Conservation (phyloP, 1,140 invertebrate genomes). For the Drosophila neocordata region DNA sequence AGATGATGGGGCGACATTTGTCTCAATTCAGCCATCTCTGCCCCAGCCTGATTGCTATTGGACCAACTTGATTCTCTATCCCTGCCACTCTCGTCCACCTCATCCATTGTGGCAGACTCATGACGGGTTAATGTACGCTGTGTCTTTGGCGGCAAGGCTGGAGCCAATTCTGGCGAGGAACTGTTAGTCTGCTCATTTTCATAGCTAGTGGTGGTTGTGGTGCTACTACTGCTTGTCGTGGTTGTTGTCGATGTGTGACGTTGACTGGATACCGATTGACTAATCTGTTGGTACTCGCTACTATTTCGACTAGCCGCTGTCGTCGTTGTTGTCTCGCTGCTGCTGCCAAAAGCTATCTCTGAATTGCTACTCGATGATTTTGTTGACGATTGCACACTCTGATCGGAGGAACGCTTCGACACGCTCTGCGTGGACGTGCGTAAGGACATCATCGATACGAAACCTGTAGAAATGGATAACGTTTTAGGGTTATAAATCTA, state of each 20-base stretch:
- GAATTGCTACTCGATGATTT: constrained; percentile 78
- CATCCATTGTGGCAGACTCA: constrained; percentile 86
- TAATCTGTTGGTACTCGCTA: constrained; percentile 52
- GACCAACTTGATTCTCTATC: constrained; percentile 24
- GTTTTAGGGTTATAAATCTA: no score
- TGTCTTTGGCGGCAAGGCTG: constrained; percentile 87
- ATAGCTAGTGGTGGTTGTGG: constrained; percentile 34
- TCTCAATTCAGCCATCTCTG: constrained; percentile 63
- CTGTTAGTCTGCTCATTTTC: constrained; percentile 43
- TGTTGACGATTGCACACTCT: constrained; percentile 84
- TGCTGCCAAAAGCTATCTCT: constrained; percentile 62
- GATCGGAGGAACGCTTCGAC: constrained; percentile 85
- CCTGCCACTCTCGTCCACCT: constrained; percentile 83
- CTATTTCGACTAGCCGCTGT: constrained; percentile 27
- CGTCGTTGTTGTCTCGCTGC: constrained; percentile 47
- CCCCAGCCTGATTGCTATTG: constrained; percentile 9
- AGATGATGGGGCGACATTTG: constrained; percentile 55
- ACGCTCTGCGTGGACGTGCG: constrained; percentile 86
- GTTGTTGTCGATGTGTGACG: constrained; percentile 37
- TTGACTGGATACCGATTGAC: constrained; percentile 46
- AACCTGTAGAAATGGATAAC: constrained; percentile 83
- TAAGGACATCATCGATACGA: constrained; percentile 88
- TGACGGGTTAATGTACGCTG: constrained; percentile 85
- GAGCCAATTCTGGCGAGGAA: constrained; percentile 83
- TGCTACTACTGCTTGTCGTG: constrained; percentile 38